Evolutionary conservation across 37 sponge, comb jelly and placozoan species (phyloP), one percentile per base, ranked within the genome.

Genomic region (Chondrilla cf. caribensis): DNA sequence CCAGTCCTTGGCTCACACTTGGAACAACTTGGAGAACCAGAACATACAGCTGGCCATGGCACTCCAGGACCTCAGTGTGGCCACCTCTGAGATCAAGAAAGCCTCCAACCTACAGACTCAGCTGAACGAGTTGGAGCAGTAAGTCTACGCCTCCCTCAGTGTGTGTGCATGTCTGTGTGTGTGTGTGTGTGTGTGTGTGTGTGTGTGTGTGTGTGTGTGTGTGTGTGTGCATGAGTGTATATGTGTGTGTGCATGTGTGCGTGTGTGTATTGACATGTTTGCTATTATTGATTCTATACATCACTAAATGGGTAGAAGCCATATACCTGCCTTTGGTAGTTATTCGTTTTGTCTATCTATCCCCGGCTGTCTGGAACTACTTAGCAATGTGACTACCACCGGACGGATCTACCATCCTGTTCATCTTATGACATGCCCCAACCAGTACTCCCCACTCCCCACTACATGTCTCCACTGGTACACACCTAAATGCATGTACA

Each of bases 31-130:
- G 33, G 87, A 84, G 67, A 86, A 70, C 70, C 87, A 91, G 65
- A 79, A 87, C 38, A 42, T 91, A 24, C 85, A 87, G 78, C 29
- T 91, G 59, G 75, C 65, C 17, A 80, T 91, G 58, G 85, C 87
- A 41, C 80, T 86, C 76, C 86, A 86, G 62, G 91, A 91, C 64
- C 78, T 91, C 2, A 40, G 33, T 54, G 70, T 84, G 26, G 91
- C 91, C 37, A 91, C 91, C 7, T 72, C 36, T 0, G 91, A 91
- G 62, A 84, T 91, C 44, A 87, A 80, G 55, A 83, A 28, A 33
- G 87, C 87, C 0, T 70, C 85, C 39, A 82, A 73, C 14, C 51
- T 91, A 55, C 67, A 80, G 44, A 31, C 37, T 40, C 39, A 81
- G 60, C 78, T 87, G 41, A 40, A 81, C 31, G 59, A 38, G 19